phyloP scores from a whole-genome alignment of 2,797 vertebrate species.

The Bradypus variegatus region DNA sequence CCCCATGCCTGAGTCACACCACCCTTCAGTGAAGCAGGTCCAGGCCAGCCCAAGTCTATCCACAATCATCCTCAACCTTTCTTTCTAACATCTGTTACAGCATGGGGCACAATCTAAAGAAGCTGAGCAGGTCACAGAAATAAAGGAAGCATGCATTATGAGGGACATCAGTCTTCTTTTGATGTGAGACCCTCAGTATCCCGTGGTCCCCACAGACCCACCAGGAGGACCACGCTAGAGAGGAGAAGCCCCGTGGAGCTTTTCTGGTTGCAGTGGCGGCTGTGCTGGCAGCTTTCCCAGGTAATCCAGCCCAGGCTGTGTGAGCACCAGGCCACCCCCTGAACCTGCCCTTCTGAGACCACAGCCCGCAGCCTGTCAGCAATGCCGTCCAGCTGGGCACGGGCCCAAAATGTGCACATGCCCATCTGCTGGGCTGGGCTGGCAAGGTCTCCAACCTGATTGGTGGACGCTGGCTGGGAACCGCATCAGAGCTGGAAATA shows the following conservation, averaged over 20 bases:
- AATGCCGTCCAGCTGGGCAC: conserved; percentile 54
- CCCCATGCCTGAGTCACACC: background rate
- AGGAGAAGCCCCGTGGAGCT: background rate
- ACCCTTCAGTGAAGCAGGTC: background rate
- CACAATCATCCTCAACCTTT: background rate
- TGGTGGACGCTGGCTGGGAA: background rate
- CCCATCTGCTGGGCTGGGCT: conserved; percentile 57
- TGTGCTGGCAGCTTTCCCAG: background rate
- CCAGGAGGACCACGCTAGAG: background rate
- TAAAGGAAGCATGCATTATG: background rate
- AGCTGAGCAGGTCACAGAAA: background rate
- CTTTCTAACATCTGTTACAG: background rate
- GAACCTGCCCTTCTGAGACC: conserved; percentile 56
- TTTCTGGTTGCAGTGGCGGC: background rate
- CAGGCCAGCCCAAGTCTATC: background rate
- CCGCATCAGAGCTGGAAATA: background rate
- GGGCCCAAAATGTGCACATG: conserved; percentile 55
- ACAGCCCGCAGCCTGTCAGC: conserved; percentile 59
- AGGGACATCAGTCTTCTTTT: background rate
- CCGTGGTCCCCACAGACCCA: background rate
- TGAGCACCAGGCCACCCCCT: conserved; percentile 60
- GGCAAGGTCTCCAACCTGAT: background rate
- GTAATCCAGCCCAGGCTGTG: conserved; percentile 52
- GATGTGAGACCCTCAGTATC: background rate
- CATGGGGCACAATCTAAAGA: background rate